phyloP scores from a whole-genome alignment of 2,113 vertebrate species.

The Neodon shergylaensis region DNA sequence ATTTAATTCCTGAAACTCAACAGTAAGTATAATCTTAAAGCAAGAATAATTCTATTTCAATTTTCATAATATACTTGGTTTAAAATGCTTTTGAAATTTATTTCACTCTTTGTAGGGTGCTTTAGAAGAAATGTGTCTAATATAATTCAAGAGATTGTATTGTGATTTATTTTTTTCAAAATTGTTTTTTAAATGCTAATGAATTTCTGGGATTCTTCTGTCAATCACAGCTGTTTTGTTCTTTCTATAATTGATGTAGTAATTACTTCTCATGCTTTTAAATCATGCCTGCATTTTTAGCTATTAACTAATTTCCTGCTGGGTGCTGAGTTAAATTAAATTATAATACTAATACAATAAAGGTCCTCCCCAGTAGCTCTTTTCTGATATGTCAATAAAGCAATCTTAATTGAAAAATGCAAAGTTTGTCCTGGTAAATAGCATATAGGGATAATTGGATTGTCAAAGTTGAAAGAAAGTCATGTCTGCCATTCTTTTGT shows the following conservation, averaged over 20 bases:
- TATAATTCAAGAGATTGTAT: neutral
- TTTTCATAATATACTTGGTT: neutral
- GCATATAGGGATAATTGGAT: neutral
- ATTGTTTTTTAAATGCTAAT: neutral
- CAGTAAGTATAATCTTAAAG: neutral
- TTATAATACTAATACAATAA: conserved; percentile 64
- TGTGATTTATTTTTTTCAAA: neutral
- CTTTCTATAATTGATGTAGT: conserved; percentile 70
- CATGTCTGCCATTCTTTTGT: neutral
- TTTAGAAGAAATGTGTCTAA: neutral
- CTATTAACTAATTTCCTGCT: conserved; percentile 77
- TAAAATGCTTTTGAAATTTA: neutral
- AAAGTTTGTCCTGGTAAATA: neutral
- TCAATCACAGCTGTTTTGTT: conserved; percentile 65
- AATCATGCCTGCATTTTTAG: conserved; percentile 63
- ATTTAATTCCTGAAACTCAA: neutral
- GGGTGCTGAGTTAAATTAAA: conserved; percentile 70
- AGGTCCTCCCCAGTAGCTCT: neutral
- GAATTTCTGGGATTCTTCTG: conserved; percentile 3
- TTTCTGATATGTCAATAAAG: conserved; percentile 3
- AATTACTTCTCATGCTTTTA: conserved; percentile 75
- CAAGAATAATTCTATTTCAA: neutral
- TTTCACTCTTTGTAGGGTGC: neutral
- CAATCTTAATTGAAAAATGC: conserved; percentile 21
- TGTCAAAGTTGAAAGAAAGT: conserved; percentile 1